Evolutionary conservation across 2,113 vertebrate species (phyloP).

Genomic region (Callocephalon fimbriatum): DNA sequence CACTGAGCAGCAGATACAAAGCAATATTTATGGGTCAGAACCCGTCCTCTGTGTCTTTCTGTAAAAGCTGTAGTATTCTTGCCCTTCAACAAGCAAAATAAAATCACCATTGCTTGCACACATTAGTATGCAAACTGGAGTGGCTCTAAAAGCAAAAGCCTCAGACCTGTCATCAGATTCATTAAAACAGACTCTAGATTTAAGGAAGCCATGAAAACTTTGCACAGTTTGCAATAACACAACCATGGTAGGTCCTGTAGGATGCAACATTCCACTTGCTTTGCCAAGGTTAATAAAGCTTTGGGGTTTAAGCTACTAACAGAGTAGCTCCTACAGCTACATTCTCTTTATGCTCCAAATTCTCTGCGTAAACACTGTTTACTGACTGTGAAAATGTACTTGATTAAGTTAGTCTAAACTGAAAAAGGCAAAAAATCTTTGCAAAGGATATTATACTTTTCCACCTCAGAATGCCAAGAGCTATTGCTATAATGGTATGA

Average conservation of each 20-base stretch:
- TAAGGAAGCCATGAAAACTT: not conserved
- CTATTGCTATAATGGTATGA: rapidly evolving
- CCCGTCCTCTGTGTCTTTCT: not conserved
- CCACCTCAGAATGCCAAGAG: not conserved
- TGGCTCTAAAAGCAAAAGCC: not conserved
- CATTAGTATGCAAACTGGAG: not conserved
- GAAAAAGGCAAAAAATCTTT: not conserved
- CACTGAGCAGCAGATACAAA: not conserved
- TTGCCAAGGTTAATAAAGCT: not conserved
- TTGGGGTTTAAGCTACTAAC: not conserved
- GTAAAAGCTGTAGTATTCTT: not conserved
- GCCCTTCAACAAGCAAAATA: not conserved
- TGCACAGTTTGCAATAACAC: not conserved
- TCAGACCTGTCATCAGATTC: not conserved
- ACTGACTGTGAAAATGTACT: not conserved
- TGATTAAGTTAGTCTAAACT: not conserved
- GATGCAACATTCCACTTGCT: not conserved
- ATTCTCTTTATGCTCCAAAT: not conserved
- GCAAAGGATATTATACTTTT: not conserved
- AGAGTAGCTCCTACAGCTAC: not conserved
- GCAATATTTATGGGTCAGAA: not conserved
- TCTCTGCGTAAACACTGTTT: not conserved
- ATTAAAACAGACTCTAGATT: not conserved
- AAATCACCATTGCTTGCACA: not conserved
- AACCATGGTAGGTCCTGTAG: not conserved